These are phyloP conservation scores for Leguminivora glycinivorella DNA, from an alignment of 1,140 invertebrate species.

Conservation along the genomic window DNA sequence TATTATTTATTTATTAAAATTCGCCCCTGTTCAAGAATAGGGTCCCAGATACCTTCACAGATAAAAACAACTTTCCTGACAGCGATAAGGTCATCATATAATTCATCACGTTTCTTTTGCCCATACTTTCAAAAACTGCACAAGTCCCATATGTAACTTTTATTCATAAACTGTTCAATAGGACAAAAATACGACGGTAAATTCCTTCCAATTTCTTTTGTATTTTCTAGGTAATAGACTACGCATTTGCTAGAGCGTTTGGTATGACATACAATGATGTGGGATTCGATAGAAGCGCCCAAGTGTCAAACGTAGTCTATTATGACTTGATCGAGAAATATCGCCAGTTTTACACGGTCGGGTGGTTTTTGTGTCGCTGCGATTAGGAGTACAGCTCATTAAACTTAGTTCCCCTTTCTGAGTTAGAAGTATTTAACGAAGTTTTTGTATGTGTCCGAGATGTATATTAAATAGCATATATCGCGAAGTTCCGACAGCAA, in stretches of 20 bases:
- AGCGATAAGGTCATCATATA: not conserved
- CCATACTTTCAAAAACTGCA: slow-evolving; percentile 1
- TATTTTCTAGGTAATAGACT: slow-evolving; percentile 24
- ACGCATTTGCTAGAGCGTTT: slow-evolving; percentile 31
- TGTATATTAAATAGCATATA: too few relatives aligned
- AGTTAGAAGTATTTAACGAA: not conserved
- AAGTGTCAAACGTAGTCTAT: slow-evolving; percentile 59
- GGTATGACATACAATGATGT: slow-evolving; percentile 28
- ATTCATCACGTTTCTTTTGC: not conserved
- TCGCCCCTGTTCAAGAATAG: not conserved
- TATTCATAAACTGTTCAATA: not conserved
- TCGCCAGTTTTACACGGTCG: slow-evolving; percentile 53
- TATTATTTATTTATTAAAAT: too few relatives aligned
- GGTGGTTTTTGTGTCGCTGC: slow-evolving; percentile 47
- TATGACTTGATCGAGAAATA: slow-evolving; percentile 57
- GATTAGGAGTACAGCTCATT: slow-evolving; percentile 36
- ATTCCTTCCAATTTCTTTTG: not conserved
- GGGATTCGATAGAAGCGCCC: slow-evolving; percentile 34
- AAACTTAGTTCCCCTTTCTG: slow-evolving; percentile 35
- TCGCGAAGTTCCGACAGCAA: too few relatives aligned
- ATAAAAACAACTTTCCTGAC: not conserved
- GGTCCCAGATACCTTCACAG: not conserved
- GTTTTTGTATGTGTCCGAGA: not conserved
- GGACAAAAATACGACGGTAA: not conserved
- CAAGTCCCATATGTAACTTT: not conserved